Evolutionary conservation across 1,140 invertebrate genomes (phyloP).

Genomic region (Eupeodes corollae): DNA sequence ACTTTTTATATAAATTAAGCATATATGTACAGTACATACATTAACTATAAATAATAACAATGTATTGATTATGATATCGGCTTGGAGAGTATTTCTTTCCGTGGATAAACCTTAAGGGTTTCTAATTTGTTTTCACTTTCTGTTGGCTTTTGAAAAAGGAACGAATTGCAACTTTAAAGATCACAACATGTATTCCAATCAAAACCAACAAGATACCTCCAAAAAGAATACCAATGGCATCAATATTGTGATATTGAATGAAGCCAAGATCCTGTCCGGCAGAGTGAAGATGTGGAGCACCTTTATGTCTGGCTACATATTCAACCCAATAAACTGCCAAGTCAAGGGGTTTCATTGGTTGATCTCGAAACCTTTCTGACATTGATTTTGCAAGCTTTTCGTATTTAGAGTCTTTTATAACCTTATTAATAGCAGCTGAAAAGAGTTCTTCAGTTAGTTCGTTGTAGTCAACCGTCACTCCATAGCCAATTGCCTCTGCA

Average conservation of each 20-base stretch:
- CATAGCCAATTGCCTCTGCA: constrained; percentile 37
- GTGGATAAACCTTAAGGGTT: no score
- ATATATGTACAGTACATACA: no score
- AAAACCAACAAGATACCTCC: neutral
- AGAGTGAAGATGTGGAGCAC: constrained; percentile 23
- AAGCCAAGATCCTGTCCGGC: constrained; percentile 17
- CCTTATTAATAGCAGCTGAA: constrained; percentile 19
- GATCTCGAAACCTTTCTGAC: constrained; percentile 46
- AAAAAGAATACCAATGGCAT: constrained; percentile 24
- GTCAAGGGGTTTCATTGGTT: constrained; percentile 47
- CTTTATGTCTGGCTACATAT: constrained; percentile 46
- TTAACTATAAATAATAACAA: no score
- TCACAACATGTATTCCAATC: no score
- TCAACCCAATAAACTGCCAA: constrained; percentile 60
- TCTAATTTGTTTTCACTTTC: no score
- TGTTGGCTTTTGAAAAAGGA: no score
- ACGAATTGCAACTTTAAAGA: no score
- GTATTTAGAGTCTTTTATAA: constrained; percentile 33
- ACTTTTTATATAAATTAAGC: no score
- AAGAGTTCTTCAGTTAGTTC: constrained; percentile 32
- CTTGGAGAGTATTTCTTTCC: no score
- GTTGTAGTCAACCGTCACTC: constrained; percentile 30
- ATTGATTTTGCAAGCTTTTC: constrained; percentile 36
- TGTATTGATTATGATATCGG: no score
- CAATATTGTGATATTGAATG: constrained; percentile 42